These are phyloP conservation scores for Aethes cnicana DNA, from an alignment of 2,888 invertebrate genomes.

Conservation along the genomic window DNA sequence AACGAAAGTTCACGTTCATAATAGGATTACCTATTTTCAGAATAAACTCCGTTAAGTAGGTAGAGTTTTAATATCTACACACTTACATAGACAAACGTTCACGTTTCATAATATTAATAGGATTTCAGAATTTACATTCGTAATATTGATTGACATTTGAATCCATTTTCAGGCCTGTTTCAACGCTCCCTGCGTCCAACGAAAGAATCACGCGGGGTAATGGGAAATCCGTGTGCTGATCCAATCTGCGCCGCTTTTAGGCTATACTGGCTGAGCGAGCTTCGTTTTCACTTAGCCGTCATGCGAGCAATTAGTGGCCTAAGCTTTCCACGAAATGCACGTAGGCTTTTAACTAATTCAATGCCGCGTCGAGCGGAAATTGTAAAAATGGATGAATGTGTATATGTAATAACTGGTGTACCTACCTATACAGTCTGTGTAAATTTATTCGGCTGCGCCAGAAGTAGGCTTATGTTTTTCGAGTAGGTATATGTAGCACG, in stretches of 20 bases:
- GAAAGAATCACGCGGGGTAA: constrained; percentile 57
- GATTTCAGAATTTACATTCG: no score
- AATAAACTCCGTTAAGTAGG: no score
- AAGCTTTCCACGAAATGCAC: constrained; percentile 50
- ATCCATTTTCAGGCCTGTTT: constrained; percentile 40
- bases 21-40: no score
- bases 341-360: constrained; percentile 31
- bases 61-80: no score
- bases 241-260: constrained; percentile 76
- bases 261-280: constrained; percentile 52
- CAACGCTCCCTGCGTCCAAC: constrained; percentile 39
- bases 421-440: no score
- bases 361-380: not conserved
- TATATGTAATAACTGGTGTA: no score
- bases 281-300: constrained; percentile 70
- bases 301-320: constrained; percentile 58
- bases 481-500: no score
- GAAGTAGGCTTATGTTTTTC: no score
- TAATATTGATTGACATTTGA: not conserved
- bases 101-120: no score
- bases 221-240: constrained; percentile 79
- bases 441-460: no score
- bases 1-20: no score
- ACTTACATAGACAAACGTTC: no score
- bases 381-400: constrained; percentile 32